Conservation (phyloP, 1,140 invertebrate species). For the Nebria ingens region DNA sequence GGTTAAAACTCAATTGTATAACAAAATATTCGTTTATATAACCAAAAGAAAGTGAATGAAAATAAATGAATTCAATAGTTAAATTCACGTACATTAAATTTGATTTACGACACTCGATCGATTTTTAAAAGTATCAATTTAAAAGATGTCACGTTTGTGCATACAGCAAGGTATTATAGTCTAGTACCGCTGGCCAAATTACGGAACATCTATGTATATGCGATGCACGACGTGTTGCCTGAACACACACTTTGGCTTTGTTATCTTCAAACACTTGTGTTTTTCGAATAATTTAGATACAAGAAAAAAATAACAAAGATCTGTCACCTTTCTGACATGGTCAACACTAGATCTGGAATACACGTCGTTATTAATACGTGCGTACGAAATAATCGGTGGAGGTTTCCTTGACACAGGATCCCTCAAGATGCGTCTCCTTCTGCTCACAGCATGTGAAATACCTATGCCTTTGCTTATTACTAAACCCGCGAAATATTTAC, state of each 20-base stretch:
- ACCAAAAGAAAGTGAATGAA: not conserved
- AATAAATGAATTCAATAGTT: not conserved
- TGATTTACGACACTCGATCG: not conserved
- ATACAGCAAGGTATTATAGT: constrained; percentile 1
- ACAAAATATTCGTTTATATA: not conserved
- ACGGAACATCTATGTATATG: not conserved
- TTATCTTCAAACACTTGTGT: not conserved
- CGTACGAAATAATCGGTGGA: not conserved
- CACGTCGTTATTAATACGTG: not conserved
- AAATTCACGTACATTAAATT: not conserved
- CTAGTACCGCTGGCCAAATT: not conserved
- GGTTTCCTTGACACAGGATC: not conserved
- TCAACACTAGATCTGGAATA: not conserved
- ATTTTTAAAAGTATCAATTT: constrained; percentile 4
- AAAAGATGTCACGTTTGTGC: constrained; percentile 3
- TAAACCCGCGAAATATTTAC: constrained; percentile 5
- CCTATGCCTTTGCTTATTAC: not conserved
- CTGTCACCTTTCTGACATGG: not conserved
- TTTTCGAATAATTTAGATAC: not conserved
- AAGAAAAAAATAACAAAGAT: not conserved
- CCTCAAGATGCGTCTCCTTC: not conserved
- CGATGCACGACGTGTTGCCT: not conserved
- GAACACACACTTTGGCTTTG: constrained; percentile 1
- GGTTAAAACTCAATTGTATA: not conserved
- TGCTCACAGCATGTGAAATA: constrained; percentile 5